Base-by-base conservation (phyloP, 64 coral and sea anemone genomes). In the Montipora efflorescens region DNA sequence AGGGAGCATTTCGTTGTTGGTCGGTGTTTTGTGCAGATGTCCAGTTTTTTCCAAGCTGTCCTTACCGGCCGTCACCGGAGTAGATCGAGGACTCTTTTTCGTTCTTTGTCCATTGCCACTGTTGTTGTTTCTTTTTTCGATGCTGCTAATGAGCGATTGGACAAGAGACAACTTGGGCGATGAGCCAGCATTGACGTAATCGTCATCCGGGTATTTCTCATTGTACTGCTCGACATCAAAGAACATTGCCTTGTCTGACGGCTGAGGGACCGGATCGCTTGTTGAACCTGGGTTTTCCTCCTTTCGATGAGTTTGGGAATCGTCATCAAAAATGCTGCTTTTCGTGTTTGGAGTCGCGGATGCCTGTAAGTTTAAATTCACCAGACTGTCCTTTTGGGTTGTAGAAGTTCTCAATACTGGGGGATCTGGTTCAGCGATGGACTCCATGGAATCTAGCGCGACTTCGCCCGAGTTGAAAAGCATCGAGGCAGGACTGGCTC, bases 121-220 rank as follows among this genome's bases (percentile, higher is more conserved):
- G 14, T 19, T 50, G n/a, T 19, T 7, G 46, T 53, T 77, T 78
- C 87, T 49, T 80, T 80, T 93, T 5, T 93, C 92, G 15, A 93
- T 93, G n/a, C 84, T 88, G 15, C 84, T 87, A n/a, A 93, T 93
- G 14, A 93, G 76, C 0, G 92, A 81, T 22, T 88, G 45, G 18
- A 93, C 92, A 58, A 93, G 92, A n/a, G 92, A 93, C 59, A 55
- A 87, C 50, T 58, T 88, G 2, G 64, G 12, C 14, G 92, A 76
- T 2, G 84, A 93, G 5, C 59, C 92, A 74, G 18, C 19, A 53
- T 4, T 23, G 8, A 70, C 20, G 44, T 78, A 52, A 2, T 92
- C 81, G 10, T 77, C 50, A 21, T 83, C 90, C 4, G 80, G 48
- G 12, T 53, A 72, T 18, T 44, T 61, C 7, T 88, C 92, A n/a